phyloP scores from a whole-genome alignment of 2,888 invertebrate genomes.

The Pseudococcus jackbeardsleyi region DNA sequence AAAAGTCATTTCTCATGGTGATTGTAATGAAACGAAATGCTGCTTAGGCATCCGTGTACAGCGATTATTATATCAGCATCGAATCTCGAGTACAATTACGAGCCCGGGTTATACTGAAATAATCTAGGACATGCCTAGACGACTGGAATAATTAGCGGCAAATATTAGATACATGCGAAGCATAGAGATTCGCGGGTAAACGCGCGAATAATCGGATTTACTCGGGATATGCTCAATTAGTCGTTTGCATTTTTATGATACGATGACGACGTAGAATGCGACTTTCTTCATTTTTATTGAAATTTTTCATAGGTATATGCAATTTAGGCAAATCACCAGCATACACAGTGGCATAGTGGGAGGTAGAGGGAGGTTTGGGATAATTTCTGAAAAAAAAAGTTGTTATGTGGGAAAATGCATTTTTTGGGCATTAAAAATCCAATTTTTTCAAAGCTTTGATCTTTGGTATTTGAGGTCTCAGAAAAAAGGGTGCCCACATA shows the following conservation, averaged over 20 bases:
- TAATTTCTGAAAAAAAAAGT: too few relatives aligned
- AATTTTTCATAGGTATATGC: too few relatives aligned
- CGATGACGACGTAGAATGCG: neutral
- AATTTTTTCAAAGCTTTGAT: too few relatives aligned
- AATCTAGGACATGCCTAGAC: constrained; percentile 40
- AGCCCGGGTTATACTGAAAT: neutral
- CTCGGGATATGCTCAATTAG: constrained; percentile 41
- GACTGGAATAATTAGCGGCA: constrained; percentile 28
- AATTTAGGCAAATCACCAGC: too few relatives aligned
- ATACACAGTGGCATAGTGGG: too few relatives aligned
- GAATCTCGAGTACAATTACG: neutral
- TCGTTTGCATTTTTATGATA: neutral
- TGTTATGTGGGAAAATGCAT: too few relatives aligned
- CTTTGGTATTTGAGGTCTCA: too few relatives aligned
- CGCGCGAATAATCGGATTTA: constrained; percentile 36
- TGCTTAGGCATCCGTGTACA: neutral
- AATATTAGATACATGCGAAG: neutral
- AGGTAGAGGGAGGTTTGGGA: too few relatives aligned
- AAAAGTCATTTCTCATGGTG: constrained; percentile 17
- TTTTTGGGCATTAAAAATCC: too few relatives aligned
- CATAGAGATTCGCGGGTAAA: constrained; percentile 1
- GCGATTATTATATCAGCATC: neutral
- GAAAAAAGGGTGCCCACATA: too few relatives aligned
- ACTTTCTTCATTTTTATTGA: neutral
- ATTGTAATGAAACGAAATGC: neutral